These are phyloP conservation scores for Drosophila percnosoma DNA, from an alignment of 2,888 invertebrate species.

Conservation along the genomic window DNA sequence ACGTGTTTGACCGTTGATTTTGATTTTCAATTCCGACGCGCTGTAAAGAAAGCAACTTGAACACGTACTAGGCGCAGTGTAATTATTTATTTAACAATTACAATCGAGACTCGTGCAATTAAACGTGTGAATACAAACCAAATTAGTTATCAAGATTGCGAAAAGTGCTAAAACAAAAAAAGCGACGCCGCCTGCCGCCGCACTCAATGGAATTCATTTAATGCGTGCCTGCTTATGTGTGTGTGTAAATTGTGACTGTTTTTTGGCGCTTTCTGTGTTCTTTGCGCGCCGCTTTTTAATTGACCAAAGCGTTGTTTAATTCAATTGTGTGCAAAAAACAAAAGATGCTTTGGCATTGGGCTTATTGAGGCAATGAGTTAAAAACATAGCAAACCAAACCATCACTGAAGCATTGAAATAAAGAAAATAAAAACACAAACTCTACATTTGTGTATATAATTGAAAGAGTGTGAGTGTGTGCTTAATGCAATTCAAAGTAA, in stretches of 20 bases:
- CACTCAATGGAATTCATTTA: constrained; percentile 36
- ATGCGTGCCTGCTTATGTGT: constrained; percentile 27
- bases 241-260: constrained; percentile 41
- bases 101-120: constrained; percentile 37
- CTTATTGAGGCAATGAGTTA: constrained; percentile 39
- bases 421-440: constrained; percentile 15
- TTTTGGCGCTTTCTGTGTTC: constrained; percentile 26
- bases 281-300: constrained; percentile 72
- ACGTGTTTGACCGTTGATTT: constrained; percentile 76
- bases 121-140: constrained; percentile 14
- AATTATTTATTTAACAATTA: constrained; percentile 31
- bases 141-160: constrained; percentile 19
- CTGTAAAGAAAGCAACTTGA: constrained; percentile 22
- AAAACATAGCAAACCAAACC: constrained; percentile 47
- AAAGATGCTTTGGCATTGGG: constrained; percentile 38
- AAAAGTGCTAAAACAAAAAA: constrained; percentile 25
- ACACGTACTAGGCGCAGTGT: constrained; percentile 48
- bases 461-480: constrained; percentile 40
- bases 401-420: constrained; percentile 21
- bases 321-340: constrained; percentile 44
- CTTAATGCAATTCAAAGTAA: constrained; percentile 48
- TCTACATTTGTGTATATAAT: constrained; percentile 47
- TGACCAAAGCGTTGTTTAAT: constrained; percentile 50
- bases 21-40: constrained; percentile 72
- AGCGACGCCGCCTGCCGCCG: constrained; percentile 44